Conservation (phyloP, 1,140 invertebrate genomes). For the Brachionus rubens region DNA sequence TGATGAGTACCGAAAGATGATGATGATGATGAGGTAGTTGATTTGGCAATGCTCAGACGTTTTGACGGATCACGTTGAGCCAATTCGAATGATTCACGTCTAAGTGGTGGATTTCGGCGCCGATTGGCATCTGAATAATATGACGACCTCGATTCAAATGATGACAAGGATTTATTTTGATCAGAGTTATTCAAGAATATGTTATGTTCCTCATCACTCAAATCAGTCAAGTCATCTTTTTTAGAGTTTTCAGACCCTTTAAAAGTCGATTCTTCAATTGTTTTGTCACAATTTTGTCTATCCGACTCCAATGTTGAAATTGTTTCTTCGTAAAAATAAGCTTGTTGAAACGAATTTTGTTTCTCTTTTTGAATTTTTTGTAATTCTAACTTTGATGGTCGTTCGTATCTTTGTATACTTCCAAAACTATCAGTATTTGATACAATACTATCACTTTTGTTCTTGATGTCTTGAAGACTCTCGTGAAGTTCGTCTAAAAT, state of each 20-base stretch:
- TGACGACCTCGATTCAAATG: neutral
- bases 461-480: neutral
- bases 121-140: neutral
- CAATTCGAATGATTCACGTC: constrained; percentile 39
- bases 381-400: constrained; percentile 18
- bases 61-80: constrained; percentile 3
- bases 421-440: constrained; percentile 18
- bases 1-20: constrained; percentile 1
- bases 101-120: neutral
- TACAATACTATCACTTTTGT: constrained; percentile 37
- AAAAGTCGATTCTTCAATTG: constrained; percentile 1
- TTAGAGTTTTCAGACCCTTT: neutral
- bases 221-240: constrained; percentile 17
- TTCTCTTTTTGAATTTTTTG: neutral
- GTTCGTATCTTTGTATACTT: constrained; percentile 28
- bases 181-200: neutral
- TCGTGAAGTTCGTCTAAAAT: neutral
- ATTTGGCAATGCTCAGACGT: neutral
- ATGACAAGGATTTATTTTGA: neutral
- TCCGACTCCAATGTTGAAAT: constrained; percentile 3
- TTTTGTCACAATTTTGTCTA: constrained; percentile 13
- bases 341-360: neutral
- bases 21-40: neutral
- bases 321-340: constrained; percentile 5
- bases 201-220: constrained; percentile 30